Evolutionary conservation across 2,888 invertebrate species (phyloP).

Genomic region (Hipparchia sbordonii): DNA sequence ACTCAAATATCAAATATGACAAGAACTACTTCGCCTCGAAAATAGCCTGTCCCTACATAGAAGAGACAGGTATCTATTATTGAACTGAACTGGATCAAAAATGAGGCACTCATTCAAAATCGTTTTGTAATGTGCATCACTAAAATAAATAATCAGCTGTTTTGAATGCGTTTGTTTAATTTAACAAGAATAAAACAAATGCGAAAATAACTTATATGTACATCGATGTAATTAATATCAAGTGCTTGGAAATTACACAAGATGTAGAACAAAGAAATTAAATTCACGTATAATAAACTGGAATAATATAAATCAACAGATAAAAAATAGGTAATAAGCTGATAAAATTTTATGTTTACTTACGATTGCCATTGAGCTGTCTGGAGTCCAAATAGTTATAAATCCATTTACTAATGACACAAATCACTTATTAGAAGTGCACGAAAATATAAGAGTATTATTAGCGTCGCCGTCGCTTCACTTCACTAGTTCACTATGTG

Average conservation of each 20-base stretch:
- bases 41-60: too few species aligned
- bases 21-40: too few species aligned
- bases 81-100: too few species aligned
- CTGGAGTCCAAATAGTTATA: slow-evolving; percentile 64
- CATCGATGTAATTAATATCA: not conserved
- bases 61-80: too few species aligned
- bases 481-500: slow-evolving; percentile 58
- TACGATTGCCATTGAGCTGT: slow-evolving; percentile 69
- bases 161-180: too few species aligned
- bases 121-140: too few species aligned
- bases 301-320: not conserved
- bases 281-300: not conserved
- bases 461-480: slow-evolving; percentile 51
- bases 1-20: too few species aligned
- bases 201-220: not conserved
- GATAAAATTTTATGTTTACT: slow-evolving; percentile 49
- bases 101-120: too few species aligned
- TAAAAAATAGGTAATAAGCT: not conserved
- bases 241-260: not conserved
- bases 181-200: not conserved
- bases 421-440: slow-evolving; percentile 66
- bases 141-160: too few species aligned
- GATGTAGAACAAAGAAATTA: not conserved
- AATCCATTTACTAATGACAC: slow-evolving; percentile 70
- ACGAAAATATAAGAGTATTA: slow-evolving; percentile 56